Percentiles rank a stretch among this genome's conserved stretches.
Conservation (phyloP, 2,797 vertebrate species). For the Triplophysa yarkandensis region DNA sequence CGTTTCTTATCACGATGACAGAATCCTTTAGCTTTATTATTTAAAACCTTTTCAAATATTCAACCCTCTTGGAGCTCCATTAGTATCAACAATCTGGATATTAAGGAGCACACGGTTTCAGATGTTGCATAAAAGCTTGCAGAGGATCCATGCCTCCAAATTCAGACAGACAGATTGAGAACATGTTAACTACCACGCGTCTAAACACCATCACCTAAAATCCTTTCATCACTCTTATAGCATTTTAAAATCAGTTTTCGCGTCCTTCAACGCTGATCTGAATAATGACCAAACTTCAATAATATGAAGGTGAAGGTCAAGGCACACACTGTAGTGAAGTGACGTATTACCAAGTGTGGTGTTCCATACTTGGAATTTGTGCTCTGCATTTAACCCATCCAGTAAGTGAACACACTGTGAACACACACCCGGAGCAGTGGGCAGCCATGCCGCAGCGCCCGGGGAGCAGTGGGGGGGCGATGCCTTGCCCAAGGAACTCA, state of each 20-base stretch:
- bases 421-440: too few species aligned
- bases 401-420: too few species aligned
- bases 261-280: constrained; percentile 16
- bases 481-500: too few species aligned
- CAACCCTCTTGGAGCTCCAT: constrained; percentile 18
- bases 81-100: constrained; percentile 28
- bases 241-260: constrained; percentile 1
- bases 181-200: neutral
- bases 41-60: constrained; percentile 21
- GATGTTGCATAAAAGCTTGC: neutral
- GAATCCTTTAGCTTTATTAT: neutral
- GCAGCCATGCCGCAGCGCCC: too few species aligned
- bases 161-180: neutral
- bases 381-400: too few species aligned
- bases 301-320: too few species aligned
- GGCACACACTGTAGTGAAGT: too few species aligned
- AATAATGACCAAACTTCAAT: constrained; percentile 13
- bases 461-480: too few species aligned
- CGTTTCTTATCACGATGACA: neutral
- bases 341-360: too few species aligned
- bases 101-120: constrained; percentile 6
- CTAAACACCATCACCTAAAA: constrained; percentile 10
- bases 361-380: too few species aligned
- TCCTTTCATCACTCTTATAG: constrained; percentile 15
- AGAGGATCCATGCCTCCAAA: constrained; percentile 8